phyloP scores from a whole-genome alignment of 2,888 invertebrate genomes.

The Netelia melanura region DNA sequence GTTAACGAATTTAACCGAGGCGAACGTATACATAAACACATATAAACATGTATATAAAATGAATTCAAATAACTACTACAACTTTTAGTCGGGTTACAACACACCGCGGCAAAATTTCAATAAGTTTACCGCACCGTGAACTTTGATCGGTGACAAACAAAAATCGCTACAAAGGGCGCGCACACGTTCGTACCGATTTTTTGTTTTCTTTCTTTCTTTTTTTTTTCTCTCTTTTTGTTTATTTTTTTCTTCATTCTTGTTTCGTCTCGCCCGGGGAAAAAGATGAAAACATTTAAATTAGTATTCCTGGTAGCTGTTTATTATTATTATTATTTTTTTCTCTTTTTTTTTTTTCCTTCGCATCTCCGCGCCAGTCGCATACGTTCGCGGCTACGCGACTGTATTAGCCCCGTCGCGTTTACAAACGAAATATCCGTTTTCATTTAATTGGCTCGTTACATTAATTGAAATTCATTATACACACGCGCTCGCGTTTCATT shows the following conservation, averaged over 20 bases:
- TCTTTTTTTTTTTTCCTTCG: constrained; percentile 48
- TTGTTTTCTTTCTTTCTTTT: constrained; percentile 56
- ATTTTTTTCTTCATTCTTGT: constrained; percentile 53
- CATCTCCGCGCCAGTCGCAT: constrained; percentile 50
- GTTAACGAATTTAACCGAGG: constrained; percentile 51
- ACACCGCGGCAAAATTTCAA: constrained; percentile 39
- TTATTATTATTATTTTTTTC: constrained; percentile 33
- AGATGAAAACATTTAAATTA: constrained; percentile 68
- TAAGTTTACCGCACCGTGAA: constrained; percentile 61
- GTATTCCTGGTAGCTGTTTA: constrained; percentile 53
- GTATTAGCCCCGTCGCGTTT: constrained; percentile 50
- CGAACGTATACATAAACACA: constrained; percentile 11
- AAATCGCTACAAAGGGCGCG: constrained; percentile 56
- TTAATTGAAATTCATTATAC: constrained; percentile 77
- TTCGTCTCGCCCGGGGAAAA: constrained; percentile 57
- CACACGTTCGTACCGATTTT: constrained; percentile 37
- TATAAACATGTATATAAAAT: constrained; percentile 27
- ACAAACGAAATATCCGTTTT: constrained; percentile 56
- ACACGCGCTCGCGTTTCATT: constrained; percentile 56
- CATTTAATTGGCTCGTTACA: constrained; percentile 81
- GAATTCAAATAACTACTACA: constrained; percentile 60
- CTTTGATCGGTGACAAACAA: constrained; percentile 61
- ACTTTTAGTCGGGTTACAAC: constrained; percentile 52
- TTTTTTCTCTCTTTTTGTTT: constrained; percentile 53
- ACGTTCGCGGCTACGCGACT: constrained; percentile 41